Evolutionary conservation across 1,140 invertebrate species (phyloP).

Genomic region (Calliopsis andreniformis): DNA sequence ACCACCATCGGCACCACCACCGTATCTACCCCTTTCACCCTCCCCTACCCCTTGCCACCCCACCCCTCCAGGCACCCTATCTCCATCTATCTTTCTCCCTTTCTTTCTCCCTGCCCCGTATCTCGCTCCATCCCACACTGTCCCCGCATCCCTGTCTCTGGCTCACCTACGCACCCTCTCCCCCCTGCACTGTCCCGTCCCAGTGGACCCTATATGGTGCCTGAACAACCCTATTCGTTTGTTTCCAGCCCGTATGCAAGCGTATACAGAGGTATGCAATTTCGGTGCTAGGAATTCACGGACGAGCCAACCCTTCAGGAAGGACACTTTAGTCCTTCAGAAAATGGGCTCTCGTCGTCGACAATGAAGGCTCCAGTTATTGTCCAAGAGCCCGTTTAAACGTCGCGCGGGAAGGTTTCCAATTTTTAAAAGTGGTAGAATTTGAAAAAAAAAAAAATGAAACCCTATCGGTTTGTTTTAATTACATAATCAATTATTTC

Average conservation of each 20-base stretch:
- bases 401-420: too few species aligned
- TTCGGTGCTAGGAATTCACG: constrained; percentile 61
- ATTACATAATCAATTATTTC: too few species aligned
- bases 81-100: constrained; percentile 45
- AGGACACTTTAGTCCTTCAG: not conserved
- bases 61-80: constrained; percentile 1
- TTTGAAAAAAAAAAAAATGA: too few species aligned
- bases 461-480: too few species aligned
- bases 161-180: constrained; percentile 1
- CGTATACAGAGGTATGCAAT: constrained; percentile 64
- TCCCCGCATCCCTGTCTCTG: not conserved
- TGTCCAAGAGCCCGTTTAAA: not conserved
- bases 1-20: constrained; percentile 51
- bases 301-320: constrained; percentile 10
- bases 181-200: constrained; percentile 26
- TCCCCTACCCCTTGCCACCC: not conserved
- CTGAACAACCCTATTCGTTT: constrained; percentile 69
- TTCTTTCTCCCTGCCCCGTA: constrained; percentile 25
- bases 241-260: constrained; percentile 59
- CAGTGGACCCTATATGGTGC: constrained; percentile 50
- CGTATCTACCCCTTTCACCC: constrained; percentile 51
- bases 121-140: constrained; percentile 20
- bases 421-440: too few species aligned
- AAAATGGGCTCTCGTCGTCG: not conserved
- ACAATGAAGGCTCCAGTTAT: not conserved